These are phyloP conservation scores for Thysanoteuthis rhombus DNA, from an alignment of 2,888 invertebrate species.

Conservation along the genomic window DNA sequence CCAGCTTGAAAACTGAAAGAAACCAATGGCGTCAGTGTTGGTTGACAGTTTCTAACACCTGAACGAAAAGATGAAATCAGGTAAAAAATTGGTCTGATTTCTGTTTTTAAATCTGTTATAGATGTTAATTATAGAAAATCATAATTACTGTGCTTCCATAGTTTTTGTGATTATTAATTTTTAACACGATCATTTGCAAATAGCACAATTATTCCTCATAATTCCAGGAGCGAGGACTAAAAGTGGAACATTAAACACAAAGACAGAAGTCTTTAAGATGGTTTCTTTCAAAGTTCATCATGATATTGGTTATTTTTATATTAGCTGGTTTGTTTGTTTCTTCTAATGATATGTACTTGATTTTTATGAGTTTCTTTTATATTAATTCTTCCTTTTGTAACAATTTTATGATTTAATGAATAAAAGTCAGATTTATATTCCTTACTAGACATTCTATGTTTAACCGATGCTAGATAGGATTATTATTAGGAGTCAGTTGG, in stretches of 20 bases:
- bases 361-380: background rate
- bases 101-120: background rate
- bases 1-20: no score
- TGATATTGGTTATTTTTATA: background rate
- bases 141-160: background rate
- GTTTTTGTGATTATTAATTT: background rate
- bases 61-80: background rate
- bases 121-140: background rate
- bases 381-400: background rate
- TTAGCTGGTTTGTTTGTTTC: background rate
- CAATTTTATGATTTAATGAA: background rate
- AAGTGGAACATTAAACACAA: background rate
- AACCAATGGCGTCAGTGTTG: no score
- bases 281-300: background rate
- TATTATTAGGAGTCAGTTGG: background rate
- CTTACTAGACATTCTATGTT: background rate
- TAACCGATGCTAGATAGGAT: background rate
- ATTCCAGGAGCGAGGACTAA: background rate
- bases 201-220: conserved; percentile 12
- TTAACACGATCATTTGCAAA: background rate
- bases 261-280: background rate
- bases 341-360: no score
- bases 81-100: background rate
- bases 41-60: no score
- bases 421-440: background rate